Conservation (phyloP, 2,888 invertebrate genomes). For the Drosophila subquinaria region DNA sequence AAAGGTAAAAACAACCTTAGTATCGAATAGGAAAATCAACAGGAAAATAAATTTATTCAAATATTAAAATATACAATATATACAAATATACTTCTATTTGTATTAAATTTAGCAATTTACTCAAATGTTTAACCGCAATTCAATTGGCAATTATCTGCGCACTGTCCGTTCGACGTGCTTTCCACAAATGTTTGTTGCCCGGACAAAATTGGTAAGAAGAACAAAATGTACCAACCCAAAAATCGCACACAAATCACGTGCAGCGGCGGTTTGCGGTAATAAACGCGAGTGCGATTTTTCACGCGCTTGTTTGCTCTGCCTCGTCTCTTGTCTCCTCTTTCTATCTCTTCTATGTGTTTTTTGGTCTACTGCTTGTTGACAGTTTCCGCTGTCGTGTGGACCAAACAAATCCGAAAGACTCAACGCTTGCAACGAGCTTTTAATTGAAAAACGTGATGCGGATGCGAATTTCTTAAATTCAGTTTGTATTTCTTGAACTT, state of each 20-base stretch:
- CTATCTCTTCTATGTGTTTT: not conserved
- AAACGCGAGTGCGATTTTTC: constrained; percentile 57
- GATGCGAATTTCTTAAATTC: constrained; percentile 46
- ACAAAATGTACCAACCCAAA: constrained; percentile 45
- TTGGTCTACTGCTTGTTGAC: constrained; percentile 50
- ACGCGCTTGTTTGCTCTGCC: constrained; percentile 25
- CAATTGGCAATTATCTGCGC: constrained; percentile 51
- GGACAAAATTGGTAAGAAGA: constrained; percentile 31
- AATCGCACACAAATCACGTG: constrained; percentile 73
- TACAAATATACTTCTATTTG: not conserved
- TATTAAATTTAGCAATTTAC: constrained; percentile 45
- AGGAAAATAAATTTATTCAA: constrained; percentile 8
- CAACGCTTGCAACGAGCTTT: constrained; percentile 66
- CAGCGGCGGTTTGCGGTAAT: constrained; percentile 67
- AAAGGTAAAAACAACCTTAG: constrained; percentile 4
- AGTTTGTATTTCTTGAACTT: constrained; percentile 15
- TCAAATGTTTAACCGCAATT: constrained; percentile 70
- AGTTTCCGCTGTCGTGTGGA: constrained; percentile 28
- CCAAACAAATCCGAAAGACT: constrained; percentile 34
- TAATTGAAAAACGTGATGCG: constrained; percentile 83
- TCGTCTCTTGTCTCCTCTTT: not conserved
- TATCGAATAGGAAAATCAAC: not conserved
- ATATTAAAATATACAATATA: too few relatives aligned
- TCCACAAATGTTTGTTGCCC: constrained; percentile 41
- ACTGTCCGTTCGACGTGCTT: constrained; percentile 27